Evolutionary conservation across 2,113 vertebrate species (phyloP).

Genomic region (Proteles cristata): DNA sequence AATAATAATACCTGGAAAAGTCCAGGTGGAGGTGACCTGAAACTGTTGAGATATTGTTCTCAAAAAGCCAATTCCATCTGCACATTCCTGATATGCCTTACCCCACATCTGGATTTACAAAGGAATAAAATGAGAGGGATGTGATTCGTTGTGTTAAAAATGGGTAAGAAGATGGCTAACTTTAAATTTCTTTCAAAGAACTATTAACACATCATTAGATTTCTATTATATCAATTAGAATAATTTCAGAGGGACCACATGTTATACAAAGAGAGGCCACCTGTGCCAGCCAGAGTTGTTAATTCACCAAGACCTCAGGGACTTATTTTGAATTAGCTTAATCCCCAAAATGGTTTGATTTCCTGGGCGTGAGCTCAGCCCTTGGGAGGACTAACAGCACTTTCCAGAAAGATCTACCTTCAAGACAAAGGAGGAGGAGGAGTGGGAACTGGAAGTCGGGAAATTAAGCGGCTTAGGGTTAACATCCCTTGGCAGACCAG

Average conservation of each 20-base stretch:
- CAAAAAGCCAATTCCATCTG: neutral
- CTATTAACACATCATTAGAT: conserved; percentile 34
- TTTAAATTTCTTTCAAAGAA: conserved; percentile 38
- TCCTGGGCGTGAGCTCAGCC: neutral
- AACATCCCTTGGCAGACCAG: neutral
- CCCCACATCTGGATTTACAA: neutral
- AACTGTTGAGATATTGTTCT: neutral
- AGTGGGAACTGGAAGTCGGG: neutral
- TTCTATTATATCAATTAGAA: conserved; percentile 17
- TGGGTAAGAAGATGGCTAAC: neutral
- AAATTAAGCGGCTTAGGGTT: neutral
- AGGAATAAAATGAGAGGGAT: neutral
- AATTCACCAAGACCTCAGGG: conserved; percentile 18
- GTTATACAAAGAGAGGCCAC: neutral
- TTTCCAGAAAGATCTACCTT: conserved; percentile 14
- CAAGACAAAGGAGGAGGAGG: neutral
- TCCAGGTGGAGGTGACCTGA: neutral
- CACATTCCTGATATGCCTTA: neutral
- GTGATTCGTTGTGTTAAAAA: neutral
- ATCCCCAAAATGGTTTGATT: conserved; percentile 33
- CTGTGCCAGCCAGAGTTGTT: neutral
- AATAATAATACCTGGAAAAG: neutral
- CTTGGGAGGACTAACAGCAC: neutral
- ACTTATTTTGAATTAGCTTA: conserved; percentile 45
- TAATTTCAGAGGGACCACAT: neutral